Evolutionary conservation across 2,888 invertebrate species (phyloP).

Genomic region (Conops quadrifasciatus): DNA sequence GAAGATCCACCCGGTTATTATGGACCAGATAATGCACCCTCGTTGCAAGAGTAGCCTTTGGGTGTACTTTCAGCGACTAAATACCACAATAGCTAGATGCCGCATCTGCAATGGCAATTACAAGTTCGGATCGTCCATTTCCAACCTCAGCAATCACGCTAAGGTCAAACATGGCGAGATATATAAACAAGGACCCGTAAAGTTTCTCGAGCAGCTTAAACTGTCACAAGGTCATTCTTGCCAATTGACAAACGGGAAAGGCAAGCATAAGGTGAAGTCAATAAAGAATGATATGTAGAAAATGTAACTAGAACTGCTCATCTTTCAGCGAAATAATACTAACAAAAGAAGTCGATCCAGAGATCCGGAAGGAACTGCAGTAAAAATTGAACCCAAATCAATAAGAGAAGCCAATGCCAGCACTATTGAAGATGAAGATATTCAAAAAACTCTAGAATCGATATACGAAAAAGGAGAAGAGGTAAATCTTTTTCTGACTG

Average conservation of each 20-base stretch:
- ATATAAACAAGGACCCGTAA: constrained; percentile 11
- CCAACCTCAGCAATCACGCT: constrained; percentile 22
- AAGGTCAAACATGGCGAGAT: constrained; percentile 24
- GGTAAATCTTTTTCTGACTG: constrained; percentile 5
- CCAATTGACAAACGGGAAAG: neutral
- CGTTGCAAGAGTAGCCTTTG: constrained; percentile 26
- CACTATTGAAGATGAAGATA: neutral
- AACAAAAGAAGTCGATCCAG: neutral
- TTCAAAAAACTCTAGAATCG: neutral
- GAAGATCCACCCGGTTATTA: constrained; percentile 11
- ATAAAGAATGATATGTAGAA: neutral
- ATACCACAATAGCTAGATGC: constrained; percentile 12
- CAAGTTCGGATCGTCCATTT: constrained; percentile 27
- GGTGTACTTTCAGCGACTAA: constrained; percentile 24
- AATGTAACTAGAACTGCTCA: neutral
- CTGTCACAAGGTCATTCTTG: constrained; percentile 3
- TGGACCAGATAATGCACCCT: constrained; percentile 18
- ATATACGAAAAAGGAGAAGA: constrained; percentile 25
- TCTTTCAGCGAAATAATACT: neutral
- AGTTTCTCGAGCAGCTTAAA: constrained; percentile 21
- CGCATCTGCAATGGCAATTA: constrained; percentile 30
- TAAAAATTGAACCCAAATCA: neutral
- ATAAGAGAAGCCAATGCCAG: neutral
- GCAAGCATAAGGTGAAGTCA: neutral
- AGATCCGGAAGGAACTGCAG: neutral